Percentiles rank a stretch among this genome's conserved stretches.
phyloP scores from a whole-genome alignment of 64 coral and sea anemone genomes.

The Acropora tenuis region DNA sequence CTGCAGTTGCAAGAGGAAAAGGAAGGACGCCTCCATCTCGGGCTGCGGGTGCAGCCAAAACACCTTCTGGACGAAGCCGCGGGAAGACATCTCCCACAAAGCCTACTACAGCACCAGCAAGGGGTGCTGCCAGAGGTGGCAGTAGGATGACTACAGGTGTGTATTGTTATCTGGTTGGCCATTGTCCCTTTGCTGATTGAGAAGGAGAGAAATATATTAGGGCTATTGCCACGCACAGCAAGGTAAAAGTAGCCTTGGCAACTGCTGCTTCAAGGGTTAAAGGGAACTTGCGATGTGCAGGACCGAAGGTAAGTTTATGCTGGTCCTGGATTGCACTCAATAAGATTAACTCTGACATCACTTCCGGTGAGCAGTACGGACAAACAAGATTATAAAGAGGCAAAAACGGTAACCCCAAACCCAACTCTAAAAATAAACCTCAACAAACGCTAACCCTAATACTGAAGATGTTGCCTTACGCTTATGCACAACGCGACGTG shows the following conservation, averaged over 20 bases:
- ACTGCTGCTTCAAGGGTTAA: no score
- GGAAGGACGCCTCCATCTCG: slow-evolving; percentile 31
- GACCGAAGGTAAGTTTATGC: no score
- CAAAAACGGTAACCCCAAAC: no score
- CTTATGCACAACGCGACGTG: no score
- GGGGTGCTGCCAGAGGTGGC: slow-evolving; percentile 36
- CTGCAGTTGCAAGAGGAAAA: slow-evolving; percentile 15
- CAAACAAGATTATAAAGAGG: no score
- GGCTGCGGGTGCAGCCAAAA: slow-evolving; percentile 30
- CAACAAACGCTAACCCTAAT: no score
- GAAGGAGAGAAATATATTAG: neutral
- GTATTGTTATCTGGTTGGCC: neutral
- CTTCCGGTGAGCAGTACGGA: no score
- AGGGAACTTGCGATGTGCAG: no score
- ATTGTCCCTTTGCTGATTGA: neutral
- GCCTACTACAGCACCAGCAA: slow-evolving; percentile 14
- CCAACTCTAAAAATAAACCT: no score
- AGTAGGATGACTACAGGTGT: slow-evolving; percentile 48
- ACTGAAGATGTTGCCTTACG: no score
- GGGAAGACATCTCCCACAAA: slow-evolving; percentile 72
- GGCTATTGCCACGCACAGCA: neutral
- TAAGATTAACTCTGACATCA: no score
- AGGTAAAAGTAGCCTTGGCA: neutral
- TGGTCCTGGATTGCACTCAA: no score
- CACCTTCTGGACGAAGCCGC: slow-evolving; percentile 10